Evolutionary conservation across 1,140 invertebrate genomes (phyloP), one percentile per base, ranked within the genome.

Genomic region (Drosophila novamexicana): DNA sequence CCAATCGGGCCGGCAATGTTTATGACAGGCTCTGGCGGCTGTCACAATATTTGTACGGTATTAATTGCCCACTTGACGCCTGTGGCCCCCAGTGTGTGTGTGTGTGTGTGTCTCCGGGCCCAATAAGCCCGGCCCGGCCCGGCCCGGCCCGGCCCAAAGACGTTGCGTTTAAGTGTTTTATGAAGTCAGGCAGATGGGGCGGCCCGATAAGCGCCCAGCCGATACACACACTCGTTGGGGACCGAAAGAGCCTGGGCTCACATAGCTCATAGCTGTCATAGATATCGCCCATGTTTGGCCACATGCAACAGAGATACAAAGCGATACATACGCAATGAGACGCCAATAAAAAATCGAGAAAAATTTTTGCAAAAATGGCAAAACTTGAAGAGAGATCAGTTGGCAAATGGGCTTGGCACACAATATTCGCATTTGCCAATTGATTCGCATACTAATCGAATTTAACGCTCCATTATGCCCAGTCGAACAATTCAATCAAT

Each of bases 11-110:
- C 10, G 44, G 47, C 52, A 70, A 64, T 61, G 22, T 75, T 88
- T 83, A 88, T 88, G 83, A 88, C 83, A 79, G 68, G 36, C 77
- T 73, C 67, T 50, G 12, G 53, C 71, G 79, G 72, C 84, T 89
- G 83, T 88, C 83, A 88, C 83, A 88, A 88, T 88, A 89, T 88
- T 88, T 88, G 84, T 89, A 65, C 32, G 77, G 69, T 89, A 89
- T 88, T 88, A 86, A 88, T 88, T 88, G 83, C 56, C 84, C 83
- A 88, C 84, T 88, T 88, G 83, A 83, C 83, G 76, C 81, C 83
- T 71, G 56, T 56, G 57, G 22, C 22, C 56, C 59, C 47, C 63
- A 14, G 14, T 39, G 22, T 39, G 5, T 12, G 22, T 29, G 49
- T 12, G 14, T 14, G 14, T 14, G 22, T 22, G 22, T 29, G 49